Percentiles rank a stretch among this genome's conserved stretches.
phyloP scores from a whole-genome alignment of 2,797 vertebrate genomes.

The Spatula clypeata region DNA sequence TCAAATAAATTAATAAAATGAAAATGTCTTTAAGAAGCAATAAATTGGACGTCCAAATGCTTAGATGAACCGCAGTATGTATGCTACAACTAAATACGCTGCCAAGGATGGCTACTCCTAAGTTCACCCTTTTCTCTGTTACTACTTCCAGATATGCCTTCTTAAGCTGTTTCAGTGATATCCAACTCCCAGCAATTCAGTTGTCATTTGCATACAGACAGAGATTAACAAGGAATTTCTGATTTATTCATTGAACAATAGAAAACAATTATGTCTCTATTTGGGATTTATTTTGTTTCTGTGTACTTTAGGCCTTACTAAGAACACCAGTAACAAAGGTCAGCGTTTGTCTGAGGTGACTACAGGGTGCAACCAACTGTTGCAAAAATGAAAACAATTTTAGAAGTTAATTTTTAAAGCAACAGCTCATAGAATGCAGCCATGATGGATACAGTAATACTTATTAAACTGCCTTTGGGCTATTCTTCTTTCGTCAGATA shows the following conservation, averaged over 20 bases:
- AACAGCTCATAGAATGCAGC: not conserved
- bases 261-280: not conserved
- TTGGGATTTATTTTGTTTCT: not conserved
- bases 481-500: not conserved
- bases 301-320: not conserved
- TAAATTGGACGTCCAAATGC: not conserved
- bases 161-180: not conserved
- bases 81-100: not conserved
- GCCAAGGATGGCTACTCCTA: not conserved
- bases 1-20: not conserved
- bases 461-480: not conserved
- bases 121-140: not conserved
- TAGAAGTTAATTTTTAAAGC: not conserved
- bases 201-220: fast-evolving
- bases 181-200: not conserved
- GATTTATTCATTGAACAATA: not conserved
- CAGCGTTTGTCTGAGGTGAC: not conserved
- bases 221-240: not conserved
- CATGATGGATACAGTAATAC: not conserved
- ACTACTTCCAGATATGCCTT: not conserved
- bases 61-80: fast-evolving
- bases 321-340: not conserved
- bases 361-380: not conserved
- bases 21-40: not conserved
- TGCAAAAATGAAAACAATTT: not conserved